Conservation (phyloP, 2,113 vertebrate genomes). For the Glaucidium brasilianum region DNA sequence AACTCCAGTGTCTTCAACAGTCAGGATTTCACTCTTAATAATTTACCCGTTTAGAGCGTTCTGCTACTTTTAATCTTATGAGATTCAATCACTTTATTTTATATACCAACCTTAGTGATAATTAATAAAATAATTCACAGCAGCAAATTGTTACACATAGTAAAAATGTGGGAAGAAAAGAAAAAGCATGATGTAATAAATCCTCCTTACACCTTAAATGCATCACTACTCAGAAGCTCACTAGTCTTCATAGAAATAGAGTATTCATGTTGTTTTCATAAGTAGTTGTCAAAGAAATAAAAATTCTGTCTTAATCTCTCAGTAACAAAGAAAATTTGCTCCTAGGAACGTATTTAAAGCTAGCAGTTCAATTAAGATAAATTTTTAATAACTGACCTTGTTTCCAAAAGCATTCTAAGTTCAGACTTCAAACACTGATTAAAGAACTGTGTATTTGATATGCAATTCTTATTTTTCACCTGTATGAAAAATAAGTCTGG, state of each 20-base stretch:
- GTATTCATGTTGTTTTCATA: not conserved
- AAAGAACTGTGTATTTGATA: not conserved
- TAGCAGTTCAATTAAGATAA: not conserved
- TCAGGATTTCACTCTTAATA: not conserved
- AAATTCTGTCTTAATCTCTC: not conserved
- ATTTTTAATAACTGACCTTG: not conserved
- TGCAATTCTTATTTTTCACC: not conserved
- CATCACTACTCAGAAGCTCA: not conserved
- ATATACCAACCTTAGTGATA: not conserved
- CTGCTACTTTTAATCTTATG: not conserved
- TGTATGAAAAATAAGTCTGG: not conserved
- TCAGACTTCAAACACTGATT: not conserved
- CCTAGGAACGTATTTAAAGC: not conserved
- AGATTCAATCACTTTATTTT: not conserved
- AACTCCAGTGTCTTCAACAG: not conserved
- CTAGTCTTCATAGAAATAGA: not conserved
- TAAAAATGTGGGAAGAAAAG: not conserved
- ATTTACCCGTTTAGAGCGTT: not conserved
- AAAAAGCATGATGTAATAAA: not conserved
- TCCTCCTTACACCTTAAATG: not conserved
- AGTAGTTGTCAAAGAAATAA: not conserved
- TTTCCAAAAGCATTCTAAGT: not conserved
- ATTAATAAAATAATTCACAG: not conserved
- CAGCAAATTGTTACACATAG: not conserved
- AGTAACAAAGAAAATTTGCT: not conserved